Conservation (phyloP, 2,113 vertebrate genomes). For the Lagopus muta region DNA sequence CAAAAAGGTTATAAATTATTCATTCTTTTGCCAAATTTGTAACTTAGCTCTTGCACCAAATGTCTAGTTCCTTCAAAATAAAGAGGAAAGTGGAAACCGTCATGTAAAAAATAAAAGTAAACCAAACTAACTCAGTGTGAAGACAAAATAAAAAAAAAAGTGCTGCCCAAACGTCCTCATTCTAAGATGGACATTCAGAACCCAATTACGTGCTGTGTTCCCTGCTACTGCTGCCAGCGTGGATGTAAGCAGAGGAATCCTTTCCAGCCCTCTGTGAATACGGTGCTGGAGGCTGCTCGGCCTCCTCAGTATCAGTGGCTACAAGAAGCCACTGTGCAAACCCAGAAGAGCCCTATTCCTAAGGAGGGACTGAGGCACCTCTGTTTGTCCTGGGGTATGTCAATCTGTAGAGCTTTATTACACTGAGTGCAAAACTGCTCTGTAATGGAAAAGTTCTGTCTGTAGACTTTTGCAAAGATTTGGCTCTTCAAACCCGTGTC, state of each 20-base stretch:
- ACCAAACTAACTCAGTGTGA: neutral
- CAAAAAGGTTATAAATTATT: neutral
- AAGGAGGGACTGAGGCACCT: neutral
- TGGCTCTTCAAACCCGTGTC: neutral
- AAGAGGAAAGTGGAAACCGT: neutral
- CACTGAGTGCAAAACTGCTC: neutral
- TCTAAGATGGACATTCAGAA: neutral
- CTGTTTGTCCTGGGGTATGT: neutral
- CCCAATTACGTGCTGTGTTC: accelerated
- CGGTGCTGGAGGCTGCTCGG: neutral
- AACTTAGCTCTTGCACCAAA: neutral
- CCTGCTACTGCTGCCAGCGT: neutral
- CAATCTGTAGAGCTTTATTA: neutral
- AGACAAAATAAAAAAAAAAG: neutral
- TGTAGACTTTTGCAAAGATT: neutral
- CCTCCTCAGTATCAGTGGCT: neutral
- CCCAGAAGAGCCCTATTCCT: no score
- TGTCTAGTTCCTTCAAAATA: neutral
- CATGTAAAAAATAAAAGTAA: neutral
- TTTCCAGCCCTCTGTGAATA: neutral
- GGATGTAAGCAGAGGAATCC: neutral
- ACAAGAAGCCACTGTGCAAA: neutral
- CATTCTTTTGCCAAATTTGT: neutral
- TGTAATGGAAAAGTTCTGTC: neutral
- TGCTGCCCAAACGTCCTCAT: neutral